phyloP scores from a whole-genome alignment of 2,113 vertebrate genomes.

The Progne subis region DNA sequence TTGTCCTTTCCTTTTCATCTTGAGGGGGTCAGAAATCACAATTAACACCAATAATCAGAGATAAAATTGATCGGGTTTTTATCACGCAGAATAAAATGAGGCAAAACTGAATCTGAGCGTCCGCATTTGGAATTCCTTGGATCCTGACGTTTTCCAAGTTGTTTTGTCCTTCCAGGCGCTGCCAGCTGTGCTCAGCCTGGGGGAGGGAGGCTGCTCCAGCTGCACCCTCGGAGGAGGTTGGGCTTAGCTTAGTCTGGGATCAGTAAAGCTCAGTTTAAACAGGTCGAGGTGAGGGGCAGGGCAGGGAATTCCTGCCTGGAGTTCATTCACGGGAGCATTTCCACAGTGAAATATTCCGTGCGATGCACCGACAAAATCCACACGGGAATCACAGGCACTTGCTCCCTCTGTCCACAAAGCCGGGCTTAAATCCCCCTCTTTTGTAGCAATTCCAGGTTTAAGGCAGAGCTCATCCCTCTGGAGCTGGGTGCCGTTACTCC shows the following conservation, averaged over 20 bases:
- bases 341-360: accelerated
- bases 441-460: accelerated
- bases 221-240: accelerated
- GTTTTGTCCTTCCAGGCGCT: accelerated
- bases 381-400: too few species aligned
- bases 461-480: accelerated
- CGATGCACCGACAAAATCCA: accelerated
- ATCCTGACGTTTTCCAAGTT: accelerated
- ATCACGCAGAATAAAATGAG: background rate
- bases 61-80: accelerated
- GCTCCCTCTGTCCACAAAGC: background rate
- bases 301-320: background rate
- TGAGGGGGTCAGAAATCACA: accelerated
- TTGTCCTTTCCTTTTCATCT: background rate
- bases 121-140: accelerated
- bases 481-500: background rate
- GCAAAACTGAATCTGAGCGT: background rate
- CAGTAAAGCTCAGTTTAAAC: background rate
- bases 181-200: accelerated
- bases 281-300: background rate
- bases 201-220: background rate
- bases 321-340: background rate
- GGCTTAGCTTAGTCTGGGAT: background rate
- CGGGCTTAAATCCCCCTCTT: accelerated
- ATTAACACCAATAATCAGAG: accelerated